A percentile compares a stretch with the other conserved stretches of the same genome.
These are phyloP conservation scores for Zeugodacus cucurbitae DNA, from an alignment of 1,140 invertebrate species.

Conservation along the genomic window DNA sequence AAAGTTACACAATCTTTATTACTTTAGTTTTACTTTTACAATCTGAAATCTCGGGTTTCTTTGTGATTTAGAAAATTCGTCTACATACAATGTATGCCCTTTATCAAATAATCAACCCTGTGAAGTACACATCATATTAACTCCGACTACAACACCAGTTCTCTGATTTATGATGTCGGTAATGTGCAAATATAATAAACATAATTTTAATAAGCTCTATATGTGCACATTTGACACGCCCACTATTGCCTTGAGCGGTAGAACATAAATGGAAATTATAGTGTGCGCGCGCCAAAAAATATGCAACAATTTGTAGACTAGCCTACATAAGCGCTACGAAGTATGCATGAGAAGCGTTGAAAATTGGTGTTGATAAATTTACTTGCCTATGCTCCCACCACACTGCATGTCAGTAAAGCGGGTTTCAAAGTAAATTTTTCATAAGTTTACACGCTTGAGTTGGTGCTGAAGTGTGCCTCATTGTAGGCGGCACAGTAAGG, in stretches of 20 bases:
- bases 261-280: neutral
- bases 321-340: neutral
- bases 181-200: neutral
- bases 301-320: slow-evolving; percentile 14
- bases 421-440: neutral
- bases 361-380: neutral
- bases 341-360: neutral
- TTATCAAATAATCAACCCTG: too few species aligned
- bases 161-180: neutral
- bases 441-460: neutral
- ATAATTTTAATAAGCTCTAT: neutral
- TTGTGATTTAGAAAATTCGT: too few species aligned
- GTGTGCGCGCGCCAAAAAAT: neutral
- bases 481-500: neutral
- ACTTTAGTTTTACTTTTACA: too few species aligned
- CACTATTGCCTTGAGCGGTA: neutral
- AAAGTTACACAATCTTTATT: too few species aligned
- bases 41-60: too few species aligned
- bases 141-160: neutral
- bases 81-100: too few species aligned
- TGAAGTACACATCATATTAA: too few species aligned
- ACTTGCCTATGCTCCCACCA: too few species aligned
- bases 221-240: neutral
- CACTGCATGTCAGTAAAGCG: neutral
- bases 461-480: neutral